Evolutionary conservation across 2,113 vertebrate species (phyloP), one percentile per base, ranked within the genome.

Genomic region (Desmodus rotundus): DNA sequence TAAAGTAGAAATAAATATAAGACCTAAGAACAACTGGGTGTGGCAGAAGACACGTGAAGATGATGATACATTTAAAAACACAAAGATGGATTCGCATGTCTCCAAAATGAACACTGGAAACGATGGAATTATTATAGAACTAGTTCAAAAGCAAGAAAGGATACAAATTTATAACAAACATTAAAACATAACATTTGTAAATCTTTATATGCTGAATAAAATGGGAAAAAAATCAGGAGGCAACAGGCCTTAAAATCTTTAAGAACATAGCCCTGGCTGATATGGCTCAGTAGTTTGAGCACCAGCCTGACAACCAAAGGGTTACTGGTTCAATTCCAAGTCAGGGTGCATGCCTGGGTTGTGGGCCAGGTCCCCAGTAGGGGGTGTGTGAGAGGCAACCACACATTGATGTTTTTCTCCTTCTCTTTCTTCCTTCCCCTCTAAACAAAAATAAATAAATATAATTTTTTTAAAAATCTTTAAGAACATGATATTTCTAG

Each of bases 111-210:
- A 91, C 20, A 36, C 31, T 56, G 28, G 14, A 82, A 78, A 58
- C 19, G 87, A 16, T 7, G 22, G 1, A 13, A 58, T 77, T 95
- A 41, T 50, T 43, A 45, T 28, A 96, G 63, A 86, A 94, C 19
- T 86, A 86, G 47, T 65, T 76, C 81, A 50, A 96, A 92, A 11
- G 17, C 38, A 86, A 92, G 65, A 87, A 94, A 41, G 95, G 22
- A 8, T 65, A 13, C 52, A 97, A 70, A n/a, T 70, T 88, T 87
- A 68, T 68, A 52, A 72, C 80, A 95, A 74, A 72, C 13, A 91
- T 63, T 56, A 84, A 73, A 74, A 81, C 3, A 54, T 31, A 76
- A 65, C 47, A 38, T 61, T 73, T 47, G 31, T 43, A 52, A 95
- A 95, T 77, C 31, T 65, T 65, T 24, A 72, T 47, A 68, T 74